Conservation (phyloP, 2,888 invertebrate species). For the Hedychridium roseum region DNA sequence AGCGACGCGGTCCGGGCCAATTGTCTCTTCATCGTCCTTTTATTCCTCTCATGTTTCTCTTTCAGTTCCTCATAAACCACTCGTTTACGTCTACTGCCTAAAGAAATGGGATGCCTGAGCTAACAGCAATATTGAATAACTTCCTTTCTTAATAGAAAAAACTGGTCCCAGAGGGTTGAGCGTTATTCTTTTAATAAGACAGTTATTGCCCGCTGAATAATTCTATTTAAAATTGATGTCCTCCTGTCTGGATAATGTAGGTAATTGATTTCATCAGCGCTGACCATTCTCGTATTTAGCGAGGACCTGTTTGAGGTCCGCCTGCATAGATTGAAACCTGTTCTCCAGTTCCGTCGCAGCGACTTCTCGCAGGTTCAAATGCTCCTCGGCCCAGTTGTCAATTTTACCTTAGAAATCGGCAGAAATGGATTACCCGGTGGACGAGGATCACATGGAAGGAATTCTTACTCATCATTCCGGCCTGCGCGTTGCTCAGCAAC, state of each 20-base stretch:
- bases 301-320: constrained; percentile 29
- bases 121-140: too few species aligned
- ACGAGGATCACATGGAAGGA: too few species aligned
- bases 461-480: constrained; percentile 36
- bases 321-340: constrained; percentile 28
- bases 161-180: too few species aligned
- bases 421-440: too few species aligned
- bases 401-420: constrained; percentile 33
- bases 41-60: constrained; percentile 44
- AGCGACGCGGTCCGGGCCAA: constrained; percentile 31
- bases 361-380: constrained; percentile 37
- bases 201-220: too few species aligned
- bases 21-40: constrained; percentile 39
- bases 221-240: too few species aligned
- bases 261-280: too few species aligned
- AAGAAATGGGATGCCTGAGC: too few species aligned
- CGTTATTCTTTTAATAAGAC: too few species aligned
- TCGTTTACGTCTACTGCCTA: constrained; percentile 9
- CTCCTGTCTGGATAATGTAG: too few species aligned
- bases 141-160: too few species aligned
- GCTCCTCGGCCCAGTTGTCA: constrained; percentile 52
- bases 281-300: constrained; percentile 35
- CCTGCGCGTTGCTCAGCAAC: constrained; percentile 21
- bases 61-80: constrained; percentile 36
- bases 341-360: constrained; percentile 28